Evolutionary conservation across 2,113 vertebrate species (phyloP), one percentile per base, ranked within the genome.

Genomic region (Connochaetes taurinus): DNA sequence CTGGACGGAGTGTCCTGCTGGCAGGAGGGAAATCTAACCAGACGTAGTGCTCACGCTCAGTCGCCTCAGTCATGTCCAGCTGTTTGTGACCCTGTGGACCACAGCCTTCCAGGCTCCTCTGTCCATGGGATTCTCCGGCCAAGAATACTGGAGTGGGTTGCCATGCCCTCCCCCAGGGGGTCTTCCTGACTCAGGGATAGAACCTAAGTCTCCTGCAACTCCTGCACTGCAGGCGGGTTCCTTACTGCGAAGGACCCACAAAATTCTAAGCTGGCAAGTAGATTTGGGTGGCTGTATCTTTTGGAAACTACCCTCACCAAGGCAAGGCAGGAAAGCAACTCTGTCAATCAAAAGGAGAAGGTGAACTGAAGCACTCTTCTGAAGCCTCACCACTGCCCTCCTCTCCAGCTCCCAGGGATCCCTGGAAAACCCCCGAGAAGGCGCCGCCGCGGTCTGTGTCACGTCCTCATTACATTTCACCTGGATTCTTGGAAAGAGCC

Each of bases 11-110:
- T 1, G 40, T 50, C 82, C 93, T 27, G 0, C 33, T 25, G 97
- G 89, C 87, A 74, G 85, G 52, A 95, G 84, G 71, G 83, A 71
- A n/a, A 45, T 83, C 97, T 97, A 97, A 96, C 71, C 29, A 64
- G 94, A 90, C 53, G 17, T 21, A 4, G 71, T 27, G 71, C 23
- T 27, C 6, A 0, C 13, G 23, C 23, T 76, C 40, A 43, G 40
- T 76, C 0, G 23, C 71, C 27, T 43, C 71, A 43, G 71, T 43
- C 12, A 0, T 76, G 71, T 27, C 40, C 40, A 76, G 40, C 40
- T 76, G 12, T 25, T 27, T 43, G 40, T 76, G 71, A 76, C 36
- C 71, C 71, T 27, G 25, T 76, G 71, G 23, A 14, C 40, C 40
- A 43, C 6, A 4, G 40, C 23, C 11, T 7, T 13, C 71, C 71